Evolutionary conservation across 2,797 vertebrate species (phyloP).

Genomic region (Danio aesculapii): DNA sequence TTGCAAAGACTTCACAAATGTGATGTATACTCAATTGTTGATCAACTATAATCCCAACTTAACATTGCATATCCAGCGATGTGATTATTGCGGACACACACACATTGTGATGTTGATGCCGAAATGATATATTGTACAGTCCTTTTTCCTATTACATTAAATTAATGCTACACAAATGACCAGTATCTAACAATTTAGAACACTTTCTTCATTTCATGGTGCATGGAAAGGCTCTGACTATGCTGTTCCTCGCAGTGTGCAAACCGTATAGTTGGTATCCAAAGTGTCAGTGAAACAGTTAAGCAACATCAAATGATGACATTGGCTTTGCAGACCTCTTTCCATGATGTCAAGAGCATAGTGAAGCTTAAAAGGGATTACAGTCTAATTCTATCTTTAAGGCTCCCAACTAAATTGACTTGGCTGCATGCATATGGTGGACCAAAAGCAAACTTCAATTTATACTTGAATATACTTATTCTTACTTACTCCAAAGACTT

Average conservation of each 20-base stretch:
- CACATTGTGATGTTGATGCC: too few relatives aligned
- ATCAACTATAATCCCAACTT: too few relatives aligned
- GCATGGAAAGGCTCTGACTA: constrained; percentile 13
- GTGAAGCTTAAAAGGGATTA: constrained; percentile 79
- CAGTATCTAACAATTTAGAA: not conserved
- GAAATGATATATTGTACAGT: too few relatives aligned
- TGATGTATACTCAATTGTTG: too few relatives aligned
- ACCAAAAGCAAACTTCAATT: constrained; percentile 73
- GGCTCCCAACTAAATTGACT: constrained; percentile 77
- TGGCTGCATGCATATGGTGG: constrained; percentile 71
- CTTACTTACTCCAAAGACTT: too few relatives aligned
- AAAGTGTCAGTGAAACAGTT: constrained; percentile 72
- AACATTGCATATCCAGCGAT: too few relatives aligned
- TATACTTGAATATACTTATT: too few relatives aligned
- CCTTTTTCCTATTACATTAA: not conserved
- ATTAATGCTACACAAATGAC: not conserved
- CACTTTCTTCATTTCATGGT: constrained; percentile 24
- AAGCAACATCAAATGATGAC: constrained; percentile 76
- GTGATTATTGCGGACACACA: too few relatives aligned
- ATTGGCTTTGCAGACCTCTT: constrained; percentile 77
- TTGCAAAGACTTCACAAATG: too few relatives aligned
- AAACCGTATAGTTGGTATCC: constrained; percentile 40
- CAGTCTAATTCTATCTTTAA: constrained; percentile 72
- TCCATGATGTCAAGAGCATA: constrained; percentile 80
- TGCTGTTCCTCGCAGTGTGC: constrained; percentile 11